A percentile compares a stretch with the other conserved stretches of the same genome.
These are phyloP conservation scores for Meganola albula DNA, from an alignment of 2,888 invertebrate genomes.

Conservation along the genomic window DNA sequence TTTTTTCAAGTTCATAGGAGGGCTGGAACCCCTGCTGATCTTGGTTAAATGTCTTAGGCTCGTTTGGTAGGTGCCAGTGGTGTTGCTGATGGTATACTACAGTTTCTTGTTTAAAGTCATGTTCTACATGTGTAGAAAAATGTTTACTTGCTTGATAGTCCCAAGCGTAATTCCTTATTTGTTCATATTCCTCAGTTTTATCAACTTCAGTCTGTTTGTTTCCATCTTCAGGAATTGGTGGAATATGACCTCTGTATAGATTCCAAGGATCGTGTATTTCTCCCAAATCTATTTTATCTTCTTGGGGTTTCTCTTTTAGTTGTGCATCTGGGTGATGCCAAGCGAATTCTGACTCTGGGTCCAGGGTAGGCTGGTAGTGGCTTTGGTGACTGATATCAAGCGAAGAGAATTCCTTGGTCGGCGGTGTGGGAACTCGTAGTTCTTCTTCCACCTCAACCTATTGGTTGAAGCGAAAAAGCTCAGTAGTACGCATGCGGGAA, in stretches of 20 bases:
- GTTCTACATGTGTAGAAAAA: conserved; percentile 17
- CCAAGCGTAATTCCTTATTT: conserved; percentile 57
- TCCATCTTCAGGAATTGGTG: conserved; percentile 38
- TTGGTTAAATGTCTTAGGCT: conserved; percentile 19
- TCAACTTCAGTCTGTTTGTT: conserved; percentile 23
- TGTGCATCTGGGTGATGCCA: conserved; percentile 65
- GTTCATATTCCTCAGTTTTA: conserved; percentile 38
- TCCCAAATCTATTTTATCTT: conserved; percentile 39
- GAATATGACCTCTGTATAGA: conserved; percentile 77
- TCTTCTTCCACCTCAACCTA: conserved; percentile 58
- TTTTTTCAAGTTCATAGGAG: too few relatives aligned
- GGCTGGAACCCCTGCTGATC: conserved; percentile 19
- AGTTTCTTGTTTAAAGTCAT: conserved; percentile 20
- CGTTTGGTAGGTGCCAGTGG: conserved; percentile 20
- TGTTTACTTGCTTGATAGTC: conserved; percentile 36
- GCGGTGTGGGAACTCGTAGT: conserved; percentile 43
- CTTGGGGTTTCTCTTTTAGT: conserved; percentile 34
- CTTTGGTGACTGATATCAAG: conserved; percentile 44
- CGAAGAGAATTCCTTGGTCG: conserved; percentile 40
- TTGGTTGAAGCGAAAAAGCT: conserved; percentile 66
- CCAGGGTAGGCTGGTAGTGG: conserved; percentile 52
- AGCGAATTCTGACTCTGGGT: conserved; percentile 65
- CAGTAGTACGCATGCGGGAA: conserved; percentile 65
- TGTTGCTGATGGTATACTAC: conserved; percentile 18
- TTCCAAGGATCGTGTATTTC: conserved; percentile 85